Percentiles rank a stretch among this genome's conserved stretches.
Evolutionary conservation across 2,888 invertebrate species (phyloP).

Genomic region (Deroplatys truncata): DNA sequence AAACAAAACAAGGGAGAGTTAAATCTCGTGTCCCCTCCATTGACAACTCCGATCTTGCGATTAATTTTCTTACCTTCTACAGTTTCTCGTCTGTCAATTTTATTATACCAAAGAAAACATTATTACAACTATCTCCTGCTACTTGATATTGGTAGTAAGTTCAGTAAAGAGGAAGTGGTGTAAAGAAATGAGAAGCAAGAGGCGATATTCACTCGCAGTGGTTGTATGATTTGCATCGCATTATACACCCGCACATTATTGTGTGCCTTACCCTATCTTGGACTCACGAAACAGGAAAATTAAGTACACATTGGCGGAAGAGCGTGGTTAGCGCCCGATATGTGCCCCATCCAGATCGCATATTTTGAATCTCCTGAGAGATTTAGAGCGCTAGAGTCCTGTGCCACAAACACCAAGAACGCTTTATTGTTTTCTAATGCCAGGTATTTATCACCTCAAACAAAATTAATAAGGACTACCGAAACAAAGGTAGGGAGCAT

Average conservation of each 20-base stretch:
- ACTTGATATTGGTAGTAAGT: too few species aligned
- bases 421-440: background rate
- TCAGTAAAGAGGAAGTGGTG: too few species aligned
- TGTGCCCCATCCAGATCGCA: background rate
- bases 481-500: background rate
- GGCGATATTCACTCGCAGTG: too few species aligned
- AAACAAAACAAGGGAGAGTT: too few species aligned
- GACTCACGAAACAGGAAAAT: background rate
- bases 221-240: too few species aligned
- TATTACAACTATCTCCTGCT: too few species aligned
- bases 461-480: background rate
- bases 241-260: background rate
- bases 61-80: too few species aligned
- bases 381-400: background rate
- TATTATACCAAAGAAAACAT: too few species aligned
- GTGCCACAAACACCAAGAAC: background rate
- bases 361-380: background rate
- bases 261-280: background rate
- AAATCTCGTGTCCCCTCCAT: too few species aligned
- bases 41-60: too few species aligned
- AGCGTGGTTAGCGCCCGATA: background rate
- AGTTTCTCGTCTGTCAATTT: too few species aligned
- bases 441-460: background rate
- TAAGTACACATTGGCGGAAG: background rate
- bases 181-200: too few species aligned